Evolutionary conservation across 2,888 invertebrate species (phyloP), one percentile per base, ranked within the genome.

Genomic region (Melanargia galathea): DNA sequence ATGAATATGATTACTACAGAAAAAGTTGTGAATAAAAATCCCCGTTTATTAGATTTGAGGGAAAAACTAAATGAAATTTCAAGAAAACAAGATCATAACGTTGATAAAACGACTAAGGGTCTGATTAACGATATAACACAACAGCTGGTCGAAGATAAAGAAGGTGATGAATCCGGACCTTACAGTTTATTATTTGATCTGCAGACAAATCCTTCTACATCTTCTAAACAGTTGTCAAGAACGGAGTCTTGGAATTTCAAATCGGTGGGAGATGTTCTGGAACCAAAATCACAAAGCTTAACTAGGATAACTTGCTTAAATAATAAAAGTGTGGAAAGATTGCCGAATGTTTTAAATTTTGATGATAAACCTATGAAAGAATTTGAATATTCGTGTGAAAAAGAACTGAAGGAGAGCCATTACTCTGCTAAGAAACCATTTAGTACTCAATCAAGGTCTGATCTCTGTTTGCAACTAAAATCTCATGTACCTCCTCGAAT

Each of bases 161-260:
- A 86, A 60, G 82, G 83, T 55, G 87, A 90, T 69, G 88, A 88
- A 66, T 93, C 93, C 20, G 94, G 93, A 62, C 93, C 94, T 3
- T 93, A 93, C 71, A 93, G 93, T 73, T 87, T 93, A 69, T 81
- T 94, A 48, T 93, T 93, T 76, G 92, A 92, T 75, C 78, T 92
- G 55, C 86, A 92, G 72, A 71, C 83, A 18, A 81, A 86, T 71
- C 75, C 87, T 62, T 86, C 89, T 38, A 81, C 87, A 48, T 87
- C 89, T 58, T 75, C 74, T 64, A 83, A 77, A 59, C 76, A 78
- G 20, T 73, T 64, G 45, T 54, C 73, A 40, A 78, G 79, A 65
- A 66, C 71, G 18, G 82, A 82, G 62, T 69, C 79, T 61, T 83
- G 84, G 83, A 58, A 49, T 55, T 61, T 65, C 10, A 67, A 67